phyloP scores from a whole-genome alignment of 2,113 vertebrate genomes.

The Thryonomys swinderianus region DNA sequence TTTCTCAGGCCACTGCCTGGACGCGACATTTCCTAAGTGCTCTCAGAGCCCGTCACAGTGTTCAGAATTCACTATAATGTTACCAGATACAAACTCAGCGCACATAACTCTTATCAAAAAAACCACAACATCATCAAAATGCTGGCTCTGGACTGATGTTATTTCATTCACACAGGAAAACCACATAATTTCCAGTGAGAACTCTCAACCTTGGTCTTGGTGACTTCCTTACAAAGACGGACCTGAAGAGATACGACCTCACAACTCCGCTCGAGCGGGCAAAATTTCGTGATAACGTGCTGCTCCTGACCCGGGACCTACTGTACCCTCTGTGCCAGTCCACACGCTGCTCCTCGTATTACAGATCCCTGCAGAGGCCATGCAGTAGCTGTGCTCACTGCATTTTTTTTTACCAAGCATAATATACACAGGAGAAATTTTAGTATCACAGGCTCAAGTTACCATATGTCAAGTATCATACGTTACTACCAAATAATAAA shows the following conservation, averaged over 20 bases:
- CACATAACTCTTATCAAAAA: neutral
- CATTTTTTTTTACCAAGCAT: neutral
- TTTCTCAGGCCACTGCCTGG: neutral
- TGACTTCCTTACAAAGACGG: neutral
- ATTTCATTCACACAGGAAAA: neutral
- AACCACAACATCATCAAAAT: neutral
- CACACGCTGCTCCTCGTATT: neutral
- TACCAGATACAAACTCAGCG: neutral
- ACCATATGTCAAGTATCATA: neutral
- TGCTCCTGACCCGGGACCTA: neutral
- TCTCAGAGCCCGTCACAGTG: neutral
- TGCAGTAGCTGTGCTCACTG: neutral
- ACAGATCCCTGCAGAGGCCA: neutral
- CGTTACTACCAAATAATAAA: neutral
- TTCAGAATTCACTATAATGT: neutral
- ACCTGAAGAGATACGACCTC: neutral
- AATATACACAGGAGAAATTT: neutral
- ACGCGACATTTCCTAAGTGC: neutral
- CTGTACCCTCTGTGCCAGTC: neutral
- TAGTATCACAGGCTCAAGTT: neutral
- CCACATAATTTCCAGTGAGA: neutral
- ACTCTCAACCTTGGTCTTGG: neutral
- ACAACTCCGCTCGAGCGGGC: neutral
- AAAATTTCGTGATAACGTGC: neutral
- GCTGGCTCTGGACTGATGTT: neutral